Conservation (phyloP, 2,113 vertebrate species). For the Sterna hirundo region DNA sequence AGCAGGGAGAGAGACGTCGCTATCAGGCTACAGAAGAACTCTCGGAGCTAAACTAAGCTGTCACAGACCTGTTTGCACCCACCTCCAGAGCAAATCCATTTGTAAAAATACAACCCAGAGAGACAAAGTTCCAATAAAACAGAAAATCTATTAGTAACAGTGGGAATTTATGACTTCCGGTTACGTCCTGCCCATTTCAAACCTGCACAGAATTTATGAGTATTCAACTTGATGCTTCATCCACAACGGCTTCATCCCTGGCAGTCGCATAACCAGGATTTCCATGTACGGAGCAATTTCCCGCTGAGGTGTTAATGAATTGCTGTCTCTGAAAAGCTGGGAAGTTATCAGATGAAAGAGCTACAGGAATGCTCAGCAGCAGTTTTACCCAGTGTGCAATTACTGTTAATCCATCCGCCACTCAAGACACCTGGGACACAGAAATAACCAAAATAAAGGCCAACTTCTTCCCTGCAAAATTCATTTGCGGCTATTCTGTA, state of each 20-base stretch:
- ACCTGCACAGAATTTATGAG: not conserved
- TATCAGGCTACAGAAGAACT: not conserved
- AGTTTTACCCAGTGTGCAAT: not conserved
- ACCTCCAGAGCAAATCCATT: not conserved
- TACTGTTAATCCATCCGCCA: rapidly evolving
- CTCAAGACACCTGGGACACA: not conserved
- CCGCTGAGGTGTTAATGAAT: not conserved
- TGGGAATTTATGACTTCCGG: not conserved
- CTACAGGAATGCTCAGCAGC: not conserved
- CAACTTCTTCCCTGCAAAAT: not conserved
- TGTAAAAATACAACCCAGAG: not conserved
- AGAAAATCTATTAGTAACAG: not conserved
- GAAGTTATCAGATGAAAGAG: not conserved
- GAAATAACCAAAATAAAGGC: not conserved
- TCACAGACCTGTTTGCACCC: not conserved
- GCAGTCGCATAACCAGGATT: not conserved
- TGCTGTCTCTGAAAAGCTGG: not conserved
- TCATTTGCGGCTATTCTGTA: not conserved
- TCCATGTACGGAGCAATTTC: not conserved
- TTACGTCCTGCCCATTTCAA: not conserved
- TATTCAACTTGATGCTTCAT: rapidly evolving
- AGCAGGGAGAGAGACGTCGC: not conserved
- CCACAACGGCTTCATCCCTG: not conserved
- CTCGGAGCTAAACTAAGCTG: not conserved
- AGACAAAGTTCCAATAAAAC: not conserved